Percentiles rank a stretch among this genome's conserved stretches.
These are phyloP conservation scores for Danio tinwini DNA, from an alignment of 2,797 vertebrate species.

Conservation along the genomic window DNA sequence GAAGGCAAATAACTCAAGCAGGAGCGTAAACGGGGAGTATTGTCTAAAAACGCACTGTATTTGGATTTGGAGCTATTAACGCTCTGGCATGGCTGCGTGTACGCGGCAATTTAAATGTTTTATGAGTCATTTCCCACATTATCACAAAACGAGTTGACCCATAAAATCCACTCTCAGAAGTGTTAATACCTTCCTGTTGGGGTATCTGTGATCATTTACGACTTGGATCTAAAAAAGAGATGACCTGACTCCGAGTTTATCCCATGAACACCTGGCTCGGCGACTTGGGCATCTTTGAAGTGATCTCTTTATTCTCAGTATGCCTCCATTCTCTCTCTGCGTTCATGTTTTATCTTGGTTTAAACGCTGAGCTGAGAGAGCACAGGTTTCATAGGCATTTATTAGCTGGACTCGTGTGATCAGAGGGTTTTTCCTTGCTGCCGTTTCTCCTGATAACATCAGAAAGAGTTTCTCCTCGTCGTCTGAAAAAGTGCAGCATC, in stretches of 20 bases:
- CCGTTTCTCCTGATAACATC: conserved; percentile 12
- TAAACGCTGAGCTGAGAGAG: conserved; percentile 3
- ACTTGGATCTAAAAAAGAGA: conserved; percentile 6
- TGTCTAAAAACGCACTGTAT: background rate
- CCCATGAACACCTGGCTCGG: background rate
- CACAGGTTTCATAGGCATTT: conserved; percentile 5
- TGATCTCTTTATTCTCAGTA: background rate
- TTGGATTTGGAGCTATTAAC: background rate
- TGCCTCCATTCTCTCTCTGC: background rate
- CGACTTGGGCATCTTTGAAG: background rate
- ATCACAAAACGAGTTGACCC: conserved; percentile 36
- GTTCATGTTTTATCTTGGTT: background rate
- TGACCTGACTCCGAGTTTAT: conserved; percentile 2
- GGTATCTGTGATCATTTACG: conserved; percentile 9
- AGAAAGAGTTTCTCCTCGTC: background rate
- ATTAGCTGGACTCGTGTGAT: conserved; percentile 14
- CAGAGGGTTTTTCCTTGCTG: conserved; percentile 10
- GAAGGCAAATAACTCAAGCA: conserved; percentile 11
- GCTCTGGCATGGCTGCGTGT: conserved; percentile 21
- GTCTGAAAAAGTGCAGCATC: background rate
- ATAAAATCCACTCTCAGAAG: conserved; percentile 35
- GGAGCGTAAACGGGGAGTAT: conserved; percentile 20
- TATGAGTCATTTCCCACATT: conserved; percentile 52
- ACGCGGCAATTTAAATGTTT: conserved; percentile 40
- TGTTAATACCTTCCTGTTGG: conserved; percentile 44